phyloP scores from a whole-genome alignment of 2,888 invertebrate genomes.

The Darwinula stevensoni region DNA sequence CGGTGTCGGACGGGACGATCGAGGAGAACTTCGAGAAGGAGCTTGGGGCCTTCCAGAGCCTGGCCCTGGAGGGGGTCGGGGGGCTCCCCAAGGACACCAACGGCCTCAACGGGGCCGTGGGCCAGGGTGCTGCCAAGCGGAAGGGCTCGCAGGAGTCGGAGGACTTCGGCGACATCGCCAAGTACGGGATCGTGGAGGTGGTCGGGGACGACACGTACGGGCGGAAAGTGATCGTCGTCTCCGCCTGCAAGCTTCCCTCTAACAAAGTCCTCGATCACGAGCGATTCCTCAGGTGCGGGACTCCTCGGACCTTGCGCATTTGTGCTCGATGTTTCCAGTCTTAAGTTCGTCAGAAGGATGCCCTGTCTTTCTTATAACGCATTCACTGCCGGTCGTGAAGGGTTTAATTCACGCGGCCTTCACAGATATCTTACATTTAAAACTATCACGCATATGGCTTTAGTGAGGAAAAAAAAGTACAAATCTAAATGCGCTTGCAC shows the following conservation, averaged over 20 bases:
- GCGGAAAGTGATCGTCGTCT: conserved; percentile 79
- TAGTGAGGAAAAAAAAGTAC: no score
- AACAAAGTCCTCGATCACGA: conserved; percentile 45
- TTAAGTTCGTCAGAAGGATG: conserved; percentile 11
- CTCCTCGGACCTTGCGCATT: no score
- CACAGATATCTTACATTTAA: conserved; percentile 4
- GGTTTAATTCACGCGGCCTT: conserved; percentile 1
- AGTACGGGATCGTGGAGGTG: conserved; percentile 49
- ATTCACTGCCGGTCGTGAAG: no score
- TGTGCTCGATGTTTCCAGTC: no score
- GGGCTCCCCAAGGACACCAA: conserved; percentile 6
- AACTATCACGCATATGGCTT: no score
- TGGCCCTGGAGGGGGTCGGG: background rate
- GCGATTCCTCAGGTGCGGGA: conserved; percentile 35
- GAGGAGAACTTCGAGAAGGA: conserved; percentile 77
- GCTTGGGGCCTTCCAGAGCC: conserved; percentile 24
- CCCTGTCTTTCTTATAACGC: no score
- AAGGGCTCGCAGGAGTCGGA: conserved; percentile 17
- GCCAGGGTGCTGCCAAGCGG: no score
- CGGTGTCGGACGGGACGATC: conserved; percentile 54
- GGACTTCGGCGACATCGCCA: conserved; percentile 35
- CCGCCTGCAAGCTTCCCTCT: conserved; percentile 62
- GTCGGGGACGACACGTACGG: conserved; percentile 55
- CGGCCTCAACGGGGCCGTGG: conserved; percentile 4
- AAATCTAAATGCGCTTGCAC: no score